These are phyloP conservation scores for Acanthiza pusilla DNA, from an alignment of 2,797 vertebrate genomes.

Conservation along the genomic window DNA sequence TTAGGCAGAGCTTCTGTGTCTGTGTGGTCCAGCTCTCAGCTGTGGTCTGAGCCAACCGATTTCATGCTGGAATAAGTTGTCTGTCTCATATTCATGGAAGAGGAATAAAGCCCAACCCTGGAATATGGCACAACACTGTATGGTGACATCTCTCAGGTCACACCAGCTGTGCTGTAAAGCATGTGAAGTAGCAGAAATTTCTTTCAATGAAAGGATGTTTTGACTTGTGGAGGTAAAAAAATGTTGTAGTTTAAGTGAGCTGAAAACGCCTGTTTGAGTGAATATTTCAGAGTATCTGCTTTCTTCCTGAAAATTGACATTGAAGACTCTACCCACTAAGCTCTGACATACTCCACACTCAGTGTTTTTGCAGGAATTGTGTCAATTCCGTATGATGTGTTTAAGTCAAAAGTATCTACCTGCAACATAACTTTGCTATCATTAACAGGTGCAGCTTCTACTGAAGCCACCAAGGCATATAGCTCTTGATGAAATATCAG, in stretches of 20 bases:
- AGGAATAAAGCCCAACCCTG: not conserved
- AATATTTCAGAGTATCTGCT: not conserved
- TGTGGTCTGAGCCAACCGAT: not conserved
- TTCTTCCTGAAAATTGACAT: conserved; percentile 25
- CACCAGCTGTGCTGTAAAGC: not conserved
- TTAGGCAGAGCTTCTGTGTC: not conserved
- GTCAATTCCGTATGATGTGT: not conserved
- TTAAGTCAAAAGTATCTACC: not conserved
- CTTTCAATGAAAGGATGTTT: not conserved
- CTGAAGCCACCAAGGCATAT: not conserved
- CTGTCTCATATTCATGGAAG: not conserved
- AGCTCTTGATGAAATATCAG: not conserved
- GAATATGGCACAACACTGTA: not conserved
- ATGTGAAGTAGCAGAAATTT: not conserved
- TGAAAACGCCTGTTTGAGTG: not conserved
- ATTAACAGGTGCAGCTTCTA: not conserved
- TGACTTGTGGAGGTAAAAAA: not conserved
- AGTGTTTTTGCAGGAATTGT: not conserved
- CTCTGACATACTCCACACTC: not conserved
- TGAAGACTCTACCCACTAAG: not conserved
- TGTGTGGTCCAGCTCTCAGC: conserved; percentile 30
- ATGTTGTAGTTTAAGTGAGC: not conserved
- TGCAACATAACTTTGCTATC: not conserved
- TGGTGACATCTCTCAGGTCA: conserved; percentile 4
- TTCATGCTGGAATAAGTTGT: not conserved